Evolutionary conservation across 2,888 invertebrate genomes (phyloP), one percentile per base, ranked within the genome.

Genomic region (Drosophila rubida): DNA sequence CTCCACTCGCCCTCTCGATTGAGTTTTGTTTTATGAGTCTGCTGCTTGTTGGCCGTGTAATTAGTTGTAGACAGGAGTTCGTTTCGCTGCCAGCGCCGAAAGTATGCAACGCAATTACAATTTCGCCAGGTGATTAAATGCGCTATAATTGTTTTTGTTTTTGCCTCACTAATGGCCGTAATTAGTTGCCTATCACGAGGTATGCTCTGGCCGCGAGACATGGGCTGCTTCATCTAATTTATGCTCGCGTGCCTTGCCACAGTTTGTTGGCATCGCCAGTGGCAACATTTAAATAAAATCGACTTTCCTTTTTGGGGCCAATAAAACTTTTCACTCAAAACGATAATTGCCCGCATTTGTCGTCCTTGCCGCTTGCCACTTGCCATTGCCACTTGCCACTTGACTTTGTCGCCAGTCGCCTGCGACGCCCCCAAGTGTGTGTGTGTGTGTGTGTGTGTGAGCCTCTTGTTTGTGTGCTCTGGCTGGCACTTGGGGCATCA

Each of bases 91-190:
- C 62, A 27, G 49, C 63, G 11, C 62, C 55, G 59, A 80, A 83
- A 90, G 86, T 89, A 84, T 84, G 87, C 77, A 87, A 69, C 78
- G 85, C 88, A 90, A 90, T 90, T 90, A 89, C 87, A 89, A 83
- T 90, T 84, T 90, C 89, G 86, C 83, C 90, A 90, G 90, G 90
- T 90, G 90, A 90, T 90, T 90, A 90, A 90, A 90, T 89, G 87
- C 82, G 70, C 80, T 77, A 82, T 90, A 89, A 90, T 90, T 90
- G 89, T 89, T 90, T 90, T 84, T 80, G 79, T 73, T 79, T 48
- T 69, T 73, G 62, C 64, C 69, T 41, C 59, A 64, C 82, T 88
- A 86, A 89, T 88, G 81, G 75, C 67, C 62, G 78, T 78, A 89
- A 88, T 88, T 88, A 88, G 88, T 80, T 70, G 74, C 70, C 75